phyloP scores from a whole-genome alignment of 2,888 invertebrate genomes.

The Malacosoma neustria region DNA sequence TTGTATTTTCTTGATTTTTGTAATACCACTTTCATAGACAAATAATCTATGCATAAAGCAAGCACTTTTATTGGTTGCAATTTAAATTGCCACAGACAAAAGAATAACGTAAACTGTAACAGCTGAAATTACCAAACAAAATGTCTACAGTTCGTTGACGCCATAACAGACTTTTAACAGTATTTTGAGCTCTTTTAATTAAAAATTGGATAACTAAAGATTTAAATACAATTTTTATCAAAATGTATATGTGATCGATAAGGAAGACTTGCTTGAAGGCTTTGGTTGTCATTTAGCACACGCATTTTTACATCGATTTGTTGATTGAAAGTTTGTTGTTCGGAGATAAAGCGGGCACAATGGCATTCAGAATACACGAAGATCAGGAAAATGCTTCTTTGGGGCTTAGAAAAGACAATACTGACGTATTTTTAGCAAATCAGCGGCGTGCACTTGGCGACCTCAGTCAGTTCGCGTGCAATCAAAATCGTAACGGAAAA shows the following conservation, averaged over 20 bases:
- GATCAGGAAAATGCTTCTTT: slow-evolving; percentile 83
- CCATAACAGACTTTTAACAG: slow-evolving; percentile 32
- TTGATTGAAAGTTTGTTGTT: slow-evolving; percentile 24
- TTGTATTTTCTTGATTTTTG: too few species aligned
- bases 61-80: slow-evolving; percentile 39
- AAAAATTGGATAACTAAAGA: slow-evolving; percentile 20
- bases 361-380: slow-evolving; percentile 86
- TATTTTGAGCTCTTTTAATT: slow-evolving; percentile 43
- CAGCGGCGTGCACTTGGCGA: slow-evolving; percentile 80
- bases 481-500: slow-evolving; percentile 67
- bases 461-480: slow-evolving; percentile 74
- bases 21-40: too few species aligned
- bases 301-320: slow-evolving; percentile 27
- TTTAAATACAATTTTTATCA: slow-evolving; percentile 37
- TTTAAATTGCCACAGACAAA: slow-evolving; percentile 53
- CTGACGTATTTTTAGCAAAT: slow-evolving; percentile 58
- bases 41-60: slow-evolving; percentile 6
- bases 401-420: slow-evolving; percentile 68
- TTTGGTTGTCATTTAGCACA: slow-evolving; percentile 33
- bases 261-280: slow-evolving; percentile 25
- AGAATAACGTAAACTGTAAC: slow-evolving; percentile 57
- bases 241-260: slow-evolving; percentile 38
- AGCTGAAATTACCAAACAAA: slow-evolving; percentile 62
- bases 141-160: slow-evolving; percentile 69
- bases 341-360: slow-evolving; percentile 60